Evolutionary conservation across 2,888 invertebrate genomes (phyloP), one percentile per base, ranked within the genome.

Genomic region (Camponotus fellah): DNA sequence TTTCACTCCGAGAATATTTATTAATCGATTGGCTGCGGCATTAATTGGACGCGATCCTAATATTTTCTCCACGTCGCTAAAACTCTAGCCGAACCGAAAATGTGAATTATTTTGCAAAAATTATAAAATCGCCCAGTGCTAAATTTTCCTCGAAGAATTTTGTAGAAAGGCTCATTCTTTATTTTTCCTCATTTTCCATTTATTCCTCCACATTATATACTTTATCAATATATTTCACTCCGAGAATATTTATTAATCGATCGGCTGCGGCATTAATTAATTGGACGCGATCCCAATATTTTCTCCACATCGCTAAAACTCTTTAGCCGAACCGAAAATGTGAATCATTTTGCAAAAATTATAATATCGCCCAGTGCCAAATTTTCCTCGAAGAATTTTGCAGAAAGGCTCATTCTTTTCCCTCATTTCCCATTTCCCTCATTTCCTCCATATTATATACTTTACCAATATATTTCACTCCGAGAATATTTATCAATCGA

Each of bases 71-170:
- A 26, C 26, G 26, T 26, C 26, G n/a, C n/a, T 0, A n/a, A 21
- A 75, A 60, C 26, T 62, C 17, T 56, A n/a, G n/a, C n/a, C n/a
- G n/a, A n/a, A n/a, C n/a, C n/a, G n/a, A 21, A 56, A 26, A 34
- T 58, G n/a, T 43, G 32, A 58, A 65, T 76, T 37, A 37, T 49
- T 26, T 26, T 26, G 26, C 26, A 60, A 53, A 62, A 26, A 49
- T 49, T 26, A 6, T 12, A 26, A 49, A 21, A 26, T 34, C 26
- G 26, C 9, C 2, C 26, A 21, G 26, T 2, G 26, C 6, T 58
- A 21, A 21, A 10, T 10, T n/a, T 58, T 21, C 4, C 9, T 17
- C 6, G 8, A 26, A 8, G 12, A 17, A 62, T 32, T 62, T 62
- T 17, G 2, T 17, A 6, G 5, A 17, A 17, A 40, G 40, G 26